Evolutionary conservation across 2,888 invertebrate genomes (phyloP), one percentile per base, ranked within the genome.

Genomic region (Parelbella ahira): DNA sequence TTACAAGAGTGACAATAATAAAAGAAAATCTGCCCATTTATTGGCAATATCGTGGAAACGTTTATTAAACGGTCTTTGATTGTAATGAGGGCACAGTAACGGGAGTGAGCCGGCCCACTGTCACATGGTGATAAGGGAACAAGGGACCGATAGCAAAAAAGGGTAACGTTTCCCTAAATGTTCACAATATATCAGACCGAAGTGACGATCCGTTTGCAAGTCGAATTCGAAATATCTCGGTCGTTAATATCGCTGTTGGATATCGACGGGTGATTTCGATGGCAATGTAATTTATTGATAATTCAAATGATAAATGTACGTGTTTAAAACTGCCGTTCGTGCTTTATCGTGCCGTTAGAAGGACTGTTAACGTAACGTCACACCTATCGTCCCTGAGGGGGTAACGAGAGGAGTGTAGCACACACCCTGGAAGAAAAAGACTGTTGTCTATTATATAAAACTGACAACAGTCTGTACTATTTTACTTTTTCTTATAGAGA

Each of bases 71-170:
- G 9, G 5, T 18, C 13, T 18, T 12, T 5, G 20, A 9, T 9
- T 9, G 18, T 29, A 29, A 29, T 18, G 8, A 9, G 15, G 9
- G 7, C 6, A 18, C 18, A 30, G 19, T 5, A 30, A 13, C 19
- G 20, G 11, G n/a, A 25, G 39, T 15, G 28, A 21, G 15, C 28
- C 8, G 12, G 12, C 28, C 39, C 20, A 41, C 37, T 46, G 50
- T 50, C 63, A 53, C 42, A 23, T 43, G 48, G 52, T 72, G 74
- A 73, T 63, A 69, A 68, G 71, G 73, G 72, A 64, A 60, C 61
- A 53, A 62, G 63, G 59, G 49, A 56, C 47, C 60, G 59, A 59
- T 66, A 24, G 68, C n/a, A 75, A 75, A 70, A 77, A 73, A 70
- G 73, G 69, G 34, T 42, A 42, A 34, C 34, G 62, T 59, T 44